Percentiles rank a stretch among this genome's conserved stretches.
These are phyloP conservation scores for Phylloscopus whistleri DNA, from an alignment of 2,113 vertebrate species.

Conservation along the genomic window DNA sequence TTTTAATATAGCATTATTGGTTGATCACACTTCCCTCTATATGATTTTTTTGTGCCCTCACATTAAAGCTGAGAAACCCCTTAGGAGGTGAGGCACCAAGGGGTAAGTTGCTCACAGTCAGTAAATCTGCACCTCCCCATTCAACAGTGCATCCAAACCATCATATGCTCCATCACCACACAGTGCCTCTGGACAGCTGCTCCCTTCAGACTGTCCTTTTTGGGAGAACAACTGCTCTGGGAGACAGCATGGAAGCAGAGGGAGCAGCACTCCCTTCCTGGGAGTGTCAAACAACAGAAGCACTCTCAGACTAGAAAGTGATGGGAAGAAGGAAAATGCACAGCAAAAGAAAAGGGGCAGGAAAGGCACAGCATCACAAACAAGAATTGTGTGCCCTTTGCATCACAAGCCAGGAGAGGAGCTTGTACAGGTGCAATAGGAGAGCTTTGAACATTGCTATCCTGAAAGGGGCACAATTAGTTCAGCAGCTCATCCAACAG, in stretches of 20 bases:
- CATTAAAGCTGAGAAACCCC: background rate
- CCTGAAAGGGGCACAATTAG: background rate
- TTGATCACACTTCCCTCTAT: background rate
- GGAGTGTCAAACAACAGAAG: background rate
- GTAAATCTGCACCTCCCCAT: background rate
- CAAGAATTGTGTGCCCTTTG: background rate
- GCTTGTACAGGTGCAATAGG: background rate
- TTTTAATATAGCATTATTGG: background rate
- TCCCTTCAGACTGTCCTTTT: background rate
- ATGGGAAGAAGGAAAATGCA: background rate
- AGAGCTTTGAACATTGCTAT: background rate
- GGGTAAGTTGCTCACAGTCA: background rate
- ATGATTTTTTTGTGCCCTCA: background rate
- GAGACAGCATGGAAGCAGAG: background rate
- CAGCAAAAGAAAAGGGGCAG: background rate
- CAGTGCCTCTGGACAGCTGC: background rate
- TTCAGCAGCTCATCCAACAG: background rate
- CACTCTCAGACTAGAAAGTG: background rate
- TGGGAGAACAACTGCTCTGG: background rate
- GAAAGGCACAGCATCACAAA: background rate
- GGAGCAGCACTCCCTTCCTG: no score
- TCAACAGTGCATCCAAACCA: background rate
- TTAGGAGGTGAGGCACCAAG: background rate
- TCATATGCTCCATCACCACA: accelerated
- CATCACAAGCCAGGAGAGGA: background rate